Base-by-base conservation (phyloP, 2,113 vertebrate species). In the Chloropsis cyanopogon region DNA sequence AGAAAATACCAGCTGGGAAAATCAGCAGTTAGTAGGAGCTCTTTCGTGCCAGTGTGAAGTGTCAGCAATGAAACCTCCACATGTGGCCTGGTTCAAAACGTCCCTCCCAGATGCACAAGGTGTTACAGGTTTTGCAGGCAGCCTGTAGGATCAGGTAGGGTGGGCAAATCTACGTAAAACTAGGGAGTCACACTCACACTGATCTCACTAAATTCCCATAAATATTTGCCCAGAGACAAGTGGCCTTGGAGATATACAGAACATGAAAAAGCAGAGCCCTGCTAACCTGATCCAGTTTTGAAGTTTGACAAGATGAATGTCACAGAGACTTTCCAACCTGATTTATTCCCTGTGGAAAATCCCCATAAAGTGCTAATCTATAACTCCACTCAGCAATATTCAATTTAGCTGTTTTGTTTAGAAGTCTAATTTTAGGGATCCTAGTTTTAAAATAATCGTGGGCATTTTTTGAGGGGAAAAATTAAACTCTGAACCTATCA, bases 101-200 rank as follows among this genome's bases (percentile, higher is more conserved):
- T 5, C 31, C 19, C 17, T 65, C 33, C 50, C 10, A 13, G 16
- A n/a, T 5, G 14, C 49, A 9, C 7, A 19, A 14, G 14, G 12
- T 42, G 29, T n/a, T 17, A 4, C 1, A 49, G 4, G 7, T 10
- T 73, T 35, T 85, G 35, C 29, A 56, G 50, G n/a, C 46, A 70
- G 13, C 23, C 42, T 10, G 23, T 14, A 47, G 26, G 20, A 54
- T 31, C 29, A 56, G 29, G 35, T 6, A 33, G 33, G 47, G 39
- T 37, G 18, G n/a, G 35, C 7, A 14, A 33, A 72, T 61, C 53
- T 47, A 1, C 1, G 0, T 44, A 63, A 44, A 87, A 60, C 39
- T 21, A 23, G 3, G 37, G 15, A 81, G 15, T 46, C 33, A 78
- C 0, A 0, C 8, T 76, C 29, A 28, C 24, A 4, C 3, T 17